Percentiles rank a stretch among this genome's conserved stretches.
Conservation (phyloP, 2,888 invertebrate genomes). For the Athetis lepigone region DNA sequence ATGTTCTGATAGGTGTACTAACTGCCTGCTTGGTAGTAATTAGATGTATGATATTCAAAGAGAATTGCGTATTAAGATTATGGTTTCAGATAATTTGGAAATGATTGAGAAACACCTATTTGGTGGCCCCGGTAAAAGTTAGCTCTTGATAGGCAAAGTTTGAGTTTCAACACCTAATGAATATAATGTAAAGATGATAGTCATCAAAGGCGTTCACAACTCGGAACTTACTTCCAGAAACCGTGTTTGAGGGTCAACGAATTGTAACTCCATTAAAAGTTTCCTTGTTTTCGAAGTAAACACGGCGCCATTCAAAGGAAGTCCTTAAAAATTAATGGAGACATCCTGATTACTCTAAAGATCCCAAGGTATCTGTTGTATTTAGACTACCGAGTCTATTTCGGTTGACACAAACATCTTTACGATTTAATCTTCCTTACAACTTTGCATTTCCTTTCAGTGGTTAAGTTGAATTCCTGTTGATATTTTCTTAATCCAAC, state of each 20-base stretch:
- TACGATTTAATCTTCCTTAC: constrained; percentile 73
- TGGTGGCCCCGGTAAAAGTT: neutral
- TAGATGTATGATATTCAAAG: constrained; percentile 37
- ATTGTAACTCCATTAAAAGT: constrained; percentile 89
- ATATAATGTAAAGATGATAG: constrained; percentile 42
- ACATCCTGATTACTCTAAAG: constrained; percentile 86
- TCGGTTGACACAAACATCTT: constrained; percentile 72
- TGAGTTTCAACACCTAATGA: constrained; percentile 28
- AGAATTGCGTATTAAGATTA: constrained; percentile 4
- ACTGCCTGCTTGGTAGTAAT: constrained; percentile 40
- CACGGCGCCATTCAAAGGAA: constrained; percentile 85
- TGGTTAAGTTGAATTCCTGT: constrained; percentile 68
- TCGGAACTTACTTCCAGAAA: constrained; percentile 66
- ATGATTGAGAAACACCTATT: neutral
- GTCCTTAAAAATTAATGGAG: constrained; percentile 89
- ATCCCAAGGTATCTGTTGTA: constrained; percentile 73
- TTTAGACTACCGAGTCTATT: constrained; percentile 80
- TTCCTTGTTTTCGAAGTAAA: constrained; percentile 87
- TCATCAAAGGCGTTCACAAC: constrained; percentile 53
- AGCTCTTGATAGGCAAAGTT: constrained; percentile 7
- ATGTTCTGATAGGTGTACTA: constrained; percentile 54
- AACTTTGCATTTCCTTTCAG: constrained; percentile 69
- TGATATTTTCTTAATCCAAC: constrained; percentile 75
- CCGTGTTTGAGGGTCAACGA: constrained; percentile 81
- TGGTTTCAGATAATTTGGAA: neutral